phyloP scores from a whole-genome alignment of 2,888 invertebrate species.

The Tridacna crocea region DNA sequence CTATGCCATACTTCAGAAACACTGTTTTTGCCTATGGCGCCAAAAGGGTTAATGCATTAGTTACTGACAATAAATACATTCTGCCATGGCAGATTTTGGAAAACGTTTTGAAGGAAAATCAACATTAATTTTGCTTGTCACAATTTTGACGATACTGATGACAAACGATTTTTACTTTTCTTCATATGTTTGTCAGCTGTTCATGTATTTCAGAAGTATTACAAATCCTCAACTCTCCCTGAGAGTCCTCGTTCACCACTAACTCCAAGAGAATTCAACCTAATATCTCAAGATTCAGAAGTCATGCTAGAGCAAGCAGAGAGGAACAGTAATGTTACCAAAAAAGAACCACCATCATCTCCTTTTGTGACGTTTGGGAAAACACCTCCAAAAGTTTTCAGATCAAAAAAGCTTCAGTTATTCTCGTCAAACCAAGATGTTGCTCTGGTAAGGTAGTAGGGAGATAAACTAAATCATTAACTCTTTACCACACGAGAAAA shows the following conservation, averaged over 20 bases:
- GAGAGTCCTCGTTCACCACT: slow-evolving; percentile 61
- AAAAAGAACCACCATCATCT: slow-evolving; percentile 57
- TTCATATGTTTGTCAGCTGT: too few species aligned
- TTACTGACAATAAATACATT: too few species aligned
- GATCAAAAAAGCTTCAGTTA: slow-evolving; percentile 54
- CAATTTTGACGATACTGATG: too few species aligned
- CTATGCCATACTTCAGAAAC: too few species aligned
- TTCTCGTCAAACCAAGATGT: slow-evolving; percentile 52
- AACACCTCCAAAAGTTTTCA: slow-evolving; percentile 67
- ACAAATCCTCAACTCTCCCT: slow-evolving; percentile 60
- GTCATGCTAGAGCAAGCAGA: slow-evolving; percentile 1
- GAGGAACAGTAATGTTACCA: slow-evolving; percentile 4
- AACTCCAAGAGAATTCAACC: slow-evolving; percentile 53
- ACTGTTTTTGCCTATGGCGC: too few species aligned
- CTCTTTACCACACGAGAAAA: too few species aligned
- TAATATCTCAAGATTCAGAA: slow-evolving; percentile 41
- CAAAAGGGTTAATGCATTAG: too few species aligned
- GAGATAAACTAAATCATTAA: background rate
- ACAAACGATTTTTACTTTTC: too few species aligned
- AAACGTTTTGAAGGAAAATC: too few species aligned
- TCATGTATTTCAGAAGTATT: slow-evolving; percentile 61
- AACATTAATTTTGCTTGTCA: too few species aligned
- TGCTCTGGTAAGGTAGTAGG: slow-evolving; percentile 47
- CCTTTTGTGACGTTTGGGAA: slow-evolving; percentile 80
- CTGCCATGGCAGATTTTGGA: too few species aligned